Conservation (phyloP, 2,113 vertebrate genomes). For the Galeopterus variegatus region DNA sequence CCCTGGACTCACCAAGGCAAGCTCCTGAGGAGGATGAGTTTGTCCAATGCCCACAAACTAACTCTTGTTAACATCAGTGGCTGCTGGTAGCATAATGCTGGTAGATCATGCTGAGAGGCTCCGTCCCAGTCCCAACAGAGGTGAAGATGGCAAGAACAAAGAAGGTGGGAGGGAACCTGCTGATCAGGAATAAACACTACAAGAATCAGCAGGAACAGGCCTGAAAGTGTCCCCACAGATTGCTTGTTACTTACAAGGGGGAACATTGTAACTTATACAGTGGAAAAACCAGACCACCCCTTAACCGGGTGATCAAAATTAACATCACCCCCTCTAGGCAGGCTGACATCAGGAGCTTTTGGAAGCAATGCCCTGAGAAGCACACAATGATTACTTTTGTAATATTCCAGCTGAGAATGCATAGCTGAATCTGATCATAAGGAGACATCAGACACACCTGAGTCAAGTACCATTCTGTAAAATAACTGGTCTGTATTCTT, state of each 20-base stretch:
- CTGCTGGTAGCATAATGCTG: not conserved
- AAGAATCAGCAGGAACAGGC: slow-evolving; percentile 59
- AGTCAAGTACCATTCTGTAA: not conserved
- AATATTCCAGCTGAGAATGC: not conserved
- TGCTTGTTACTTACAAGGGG: not conserved
- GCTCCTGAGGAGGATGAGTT: accelerated
- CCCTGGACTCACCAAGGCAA: not conserved
- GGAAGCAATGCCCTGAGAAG: not conserved
- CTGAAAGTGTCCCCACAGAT: not conserved
- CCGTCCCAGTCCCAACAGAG: not conserved
- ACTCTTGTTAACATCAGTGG: not conserved
- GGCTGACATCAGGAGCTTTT: not conserved
- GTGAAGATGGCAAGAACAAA: not conserved
- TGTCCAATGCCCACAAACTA: not conserved
- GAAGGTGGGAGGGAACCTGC: not conserved
- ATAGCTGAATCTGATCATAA: not conserved
- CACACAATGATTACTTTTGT: not conserved
- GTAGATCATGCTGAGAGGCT: not conserved
- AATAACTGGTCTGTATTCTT: not conserved
- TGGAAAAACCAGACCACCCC: not conserved
- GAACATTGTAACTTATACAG: not conserved
- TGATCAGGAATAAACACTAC: slow-evolving; percentile 15
- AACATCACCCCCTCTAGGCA: not conserved
- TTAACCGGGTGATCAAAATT: not conserved
- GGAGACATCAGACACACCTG: not conserved